Percentiles rank a stretch among this genome's conserved stretches.
Conservation (phyloP, 2,888 invertebrate genomes). For the Pandemis cinnamomeana region DNA sequence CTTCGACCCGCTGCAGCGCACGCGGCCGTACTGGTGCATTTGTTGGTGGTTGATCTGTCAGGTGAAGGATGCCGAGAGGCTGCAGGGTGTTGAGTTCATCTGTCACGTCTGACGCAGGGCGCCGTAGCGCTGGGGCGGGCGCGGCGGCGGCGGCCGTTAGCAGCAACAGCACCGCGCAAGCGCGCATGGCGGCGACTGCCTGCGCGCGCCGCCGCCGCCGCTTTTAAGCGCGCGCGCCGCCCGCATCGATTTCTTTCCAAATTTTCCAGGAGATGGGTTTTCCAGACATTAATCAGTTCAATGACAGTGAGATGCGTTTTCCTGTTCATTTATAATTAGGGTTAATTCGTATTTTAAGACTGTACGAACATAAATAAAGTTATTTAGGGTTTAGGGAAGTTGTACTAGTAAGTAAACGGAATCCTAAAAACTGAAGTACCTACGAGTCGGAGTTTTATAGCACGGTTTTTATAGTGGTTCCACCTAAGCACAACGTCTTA, state of each 20-base stretch:
- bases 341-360: neutral
- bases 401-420: too few species aligned
- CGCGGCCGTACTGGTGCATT: neutral
- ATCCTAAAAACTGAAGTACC: too few species aligned
- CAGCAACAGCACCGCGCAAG: neutral
- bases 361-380: neutral
- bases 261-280: constrained; percentile 6
- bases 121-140: neutral
- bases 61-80: neutral
- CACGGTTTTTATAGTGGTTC: too few species aligned
- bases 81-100: neutral
- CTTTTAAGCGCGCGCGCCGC: constrained; percentile 5
- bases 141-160: neutral
- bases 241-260: constrained; percentile 8
- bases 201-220: neutral
- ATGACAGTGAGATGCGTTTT: neutral
- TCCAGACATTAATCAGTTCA: neutral
- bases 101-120: neutral
- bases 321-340: neutral
- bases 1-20: neutral
- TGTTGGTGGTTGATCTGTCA: neutral
- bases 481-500: neutral
- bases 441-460: too few species aligned
- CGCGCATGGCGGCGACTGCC: neutral
- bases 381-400: neutral